These are phyloP conservation scores for Mya arenaria DNA, from an alignment of 1,140 invertebrate genomes.

Conservation along the genomic window DNA sequence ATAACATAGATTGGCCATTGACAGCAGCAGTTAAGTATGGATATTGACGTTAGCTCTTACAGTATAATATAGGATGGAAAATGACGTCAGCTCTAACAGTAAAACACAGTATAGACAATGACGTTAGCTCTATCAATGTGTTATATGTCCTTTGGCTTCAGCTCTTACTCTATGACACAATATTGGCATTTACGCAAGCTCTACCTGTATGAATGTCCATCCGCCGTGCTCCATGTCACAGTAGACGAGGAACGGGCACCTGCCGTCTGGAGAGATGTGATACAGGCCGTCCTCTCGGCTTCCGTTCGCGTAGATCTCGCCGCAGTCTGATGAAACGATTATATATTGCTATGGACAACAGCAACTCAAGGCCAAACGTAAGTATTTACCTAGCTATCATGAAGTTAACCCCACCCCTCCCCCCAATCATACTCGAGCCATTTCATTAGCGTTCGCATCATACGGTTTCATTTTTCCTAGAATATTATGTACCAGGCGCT, in stretches of 20 bases:
- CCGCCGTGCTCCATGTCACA: conserved; percentile 41
- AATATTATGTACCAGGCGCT: not conserved
- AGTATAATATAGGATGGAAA: too few species aligned
- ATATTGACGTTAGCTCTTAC: too few species aligned
- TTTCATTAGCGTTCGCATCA: not conserved
- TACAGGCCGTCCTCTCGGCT: conserved; percentile 5
- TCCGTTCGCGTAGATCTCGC: conserved; percentile 2
- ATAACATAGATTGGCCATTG: too few species aligned
- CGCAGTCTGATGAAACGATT: conserved; percentile 14
- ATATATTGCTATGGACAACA: too few species aligned
- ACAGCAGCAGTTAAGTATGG: too few species aligned
- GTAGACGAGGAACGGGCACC: conserved; percentile 33
- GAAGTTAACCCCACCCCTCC: not conserved
- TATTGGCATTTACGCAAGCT: not conserved
- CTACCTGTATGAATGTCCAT: conserved; percentile 40
- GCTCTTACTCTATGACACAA: not conserved
- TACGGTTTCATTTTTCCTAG: not conserved
- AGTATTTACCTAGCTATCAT: not conserved
- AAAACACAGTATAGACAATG: too few species aligned
- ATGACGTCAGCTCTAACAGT: too few species aligned
- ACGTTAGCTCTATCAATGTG: too few species aligned
- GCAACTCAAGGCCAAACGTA: not conserved
- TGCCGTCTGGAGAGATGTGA: conserved; percentile 25
- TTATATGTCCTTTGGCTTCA: too few species aligned
- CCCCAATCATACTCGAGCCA: not conserved